A percentile compares a stretch with the other conserved stretches of the same genome.
Evolutionary conservation across 2,797 vertebrate genomes (phyloP).

Genomic region (Ceyx erithaca): DNA sequence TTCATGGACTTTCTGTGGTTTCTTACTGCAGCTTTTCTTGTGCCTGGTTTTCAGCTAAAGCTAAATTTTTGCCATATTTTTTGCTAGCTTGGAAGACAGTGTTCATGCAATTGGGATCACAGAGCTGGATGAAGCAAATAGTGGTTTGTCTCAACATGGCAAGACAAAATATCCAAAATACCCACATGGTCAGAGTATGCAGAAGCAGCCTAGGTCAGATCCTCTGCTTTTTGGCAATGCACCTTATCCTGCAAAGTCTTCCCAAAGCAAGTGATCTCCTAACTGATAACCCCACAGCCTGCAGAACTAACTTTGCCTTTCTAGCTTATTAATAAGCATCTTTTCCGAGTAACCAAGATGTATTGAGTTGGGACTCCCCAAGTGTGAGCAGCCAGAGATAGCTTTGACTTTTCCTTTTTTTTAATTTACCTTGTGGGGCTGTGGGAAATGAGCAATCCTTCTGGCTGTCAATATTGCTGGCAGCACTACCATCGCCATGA

Average conservation of each 20-base stretch:
- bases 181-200: background rate
- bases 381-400: constrained; percentile 73
- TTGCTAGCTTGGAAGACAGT: background rate
- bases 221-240: background rate
- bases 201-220: background rate
- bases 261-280: constrained; percentile 31
- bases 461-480: constrained; percentile 77
- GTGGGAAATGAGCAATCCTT: constrained; percentile 76
- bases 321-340: constrained; percentile 79
- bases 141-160: background rate
- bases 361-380: constrained; percentile 82
- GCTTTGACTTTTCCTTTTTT: constrained; percentile 81
- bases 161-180: background rate
- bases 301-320: constrained; percentile 65
- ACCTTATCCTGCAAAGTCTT: background rate
- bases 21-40: background rate
- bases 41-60: background rate
- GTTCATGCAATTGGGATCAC: background rate
- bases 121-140: background rate
- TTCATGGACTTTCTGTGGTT: constrained; percentile 24
- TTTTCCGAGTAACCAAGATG: constrained; percentile 79
- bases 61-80: background rate
- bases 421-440: constrained; percentile 82
- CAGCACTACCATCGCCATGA: constrained; percentile 19
- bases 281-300: constrained; percentile 10